Evolutionary conservation across 2,113 vertebrate genomes (phyloP).

Genomic region (Megaceryle torquata): DNA sequence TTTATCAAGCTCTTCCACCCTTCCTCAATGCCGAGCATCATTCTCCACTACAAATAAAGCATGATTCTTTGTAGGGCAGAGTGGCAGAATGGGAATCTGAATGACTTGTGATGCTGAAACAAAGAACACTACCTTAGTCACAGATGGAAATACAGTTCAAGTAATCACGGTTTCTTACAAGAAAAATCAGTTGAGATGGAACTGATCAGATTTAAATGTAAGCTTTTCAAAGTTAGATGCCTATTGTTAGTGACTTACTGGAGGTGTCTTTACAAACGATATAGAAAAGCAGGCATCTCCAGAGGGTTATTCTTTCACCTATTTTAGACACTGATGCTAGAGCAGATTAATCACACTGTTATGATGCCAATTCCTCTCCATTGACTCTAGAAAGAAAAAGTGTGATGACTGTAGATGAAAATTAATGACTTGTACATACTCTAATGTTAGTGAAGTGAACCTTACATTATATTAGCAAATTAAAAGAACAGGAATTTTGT

Average conservation of each 20-base stretch:
- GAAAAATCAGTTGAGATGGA: conserved; percentile 7
- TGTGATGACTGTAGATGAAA: not conserved
- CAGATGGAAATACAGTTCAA: not conserved
- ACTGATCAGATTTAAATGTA: conserved; percentile 9
- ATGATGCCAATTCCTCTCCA: not conserved
- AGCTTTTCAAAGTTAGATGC: conserved; percentile 24
- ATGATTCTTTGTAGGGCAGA: not conserved
- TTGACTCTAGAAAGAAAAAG: not conserved
- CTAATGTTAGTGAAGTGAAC: not conserved
- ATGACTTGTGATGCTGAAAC: conserved; percentile 26
- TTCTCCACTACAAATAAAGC: not conserved
- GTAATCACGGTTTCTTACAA: not conserved
- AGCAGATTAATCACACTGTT: not conserved
- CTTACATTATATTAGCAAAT: not conserved
- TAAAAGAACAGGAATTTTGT: not conserved
- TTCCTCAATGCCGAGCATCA: not conserved
- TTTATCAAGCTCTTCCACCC: not conserved
- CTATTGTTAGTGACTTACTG: not conserved
- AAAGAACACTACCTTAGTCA: not conserved
- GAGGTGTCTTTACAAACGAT: not conserved
- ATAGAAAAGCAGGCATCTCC: not conserved
- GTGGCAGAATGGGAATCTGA: not conserved
- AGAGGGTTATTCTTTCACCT: conserved; percentile 5
- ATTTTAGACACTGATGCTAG: not conserved
- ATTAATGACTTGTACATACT: not conserved